These are phyloP conservation scores for Ochotona princeps DNA, from an alignment of 2,113 vertebrate species.

Conservation along the genomic window DNA sequence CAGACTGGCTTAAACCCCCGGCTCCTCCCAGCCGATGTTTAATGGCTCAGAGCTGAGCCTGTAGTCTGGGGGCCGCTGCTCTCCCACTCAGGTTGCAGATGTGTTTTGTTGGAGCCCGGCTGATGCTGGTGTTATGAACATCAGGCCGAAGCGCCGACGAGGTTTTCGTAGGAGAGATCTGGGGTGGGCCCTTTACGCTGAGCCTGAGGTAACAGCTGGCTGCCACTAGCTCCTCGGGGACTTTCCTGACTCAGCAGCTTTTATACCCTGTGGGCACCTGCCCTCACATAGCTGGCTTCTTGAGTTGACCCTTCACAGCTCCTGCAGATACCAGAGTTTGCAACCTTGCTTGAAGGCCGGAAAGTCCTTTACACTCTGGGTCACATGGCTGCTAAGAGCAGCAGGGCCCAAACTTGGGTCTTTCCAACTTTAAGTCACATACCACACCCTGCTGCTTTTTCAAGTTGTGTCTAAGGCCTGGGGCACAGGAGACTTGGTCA, in stretches of 20 bases:
- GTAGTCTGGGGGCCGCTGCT: background rate
- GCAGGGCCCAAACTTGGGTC: background rate
- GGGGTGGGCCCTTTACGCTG: background rate
- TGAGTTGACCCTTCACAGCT: background rate
- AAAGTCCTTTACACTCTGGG: background rate
- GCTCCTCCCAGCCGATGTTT: background rate
- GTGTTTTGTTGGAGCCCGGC: background rate
- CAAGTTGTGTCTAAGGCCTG: background rate
- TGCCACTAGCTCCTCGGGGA: fast-evolving
- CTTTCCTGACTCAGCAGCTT: background rate
- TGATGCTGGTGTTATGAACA: background rate
- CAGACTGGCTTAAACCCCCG: too few relatives aligned
- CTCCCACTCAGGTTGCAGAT: background rate
- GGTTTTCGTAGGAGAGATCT: background rate
- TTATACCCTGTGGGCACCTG: fast-evolving
- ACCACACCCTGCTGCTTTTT: background rate
- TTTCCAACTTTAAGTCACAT: background rate
- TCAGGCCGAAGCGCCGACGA: background rate
- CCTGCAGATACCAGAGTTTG: background rate
- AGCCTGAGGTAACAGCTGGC: background rate
- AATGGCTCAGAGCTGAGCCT: background rate
- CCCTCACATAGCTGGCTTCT: background rate
- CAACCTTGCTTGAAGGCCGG: background rate
- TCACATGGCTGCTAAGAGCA: background rate
- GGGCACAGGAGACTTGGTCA: background rate